A percentile compares a stretch with the other conserved stretches of the same genome.
Evolutionary conservation across 2,888 invertebrate genomes (phyloP).

Genomic region (Leptinotarsa peninsularis): DNA sequence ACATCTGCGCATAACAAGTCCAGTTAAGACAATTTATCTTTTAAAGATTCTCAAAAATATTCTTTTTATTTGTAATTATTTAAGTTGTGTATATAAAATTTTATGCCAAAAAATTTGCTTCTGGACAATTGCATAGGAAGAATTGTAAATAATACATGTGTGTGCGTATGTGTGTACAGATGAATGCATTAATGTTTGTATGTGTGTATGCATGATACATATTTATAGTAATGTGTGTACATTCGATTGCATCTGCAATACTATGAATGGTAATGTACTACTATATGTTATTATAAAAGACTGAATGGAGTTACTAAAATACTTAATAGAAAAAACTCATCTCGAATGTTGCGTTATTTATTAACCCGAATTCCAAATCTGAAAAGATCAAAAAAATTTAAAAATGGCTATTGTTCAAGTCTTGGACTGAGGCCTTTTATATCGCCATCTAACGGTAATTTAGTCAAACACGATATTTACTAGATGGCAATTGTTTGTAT

Average conservation of each 20-base stretch:
- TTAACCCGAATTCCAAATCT: neutral
- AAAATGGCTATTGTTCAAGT: no score
- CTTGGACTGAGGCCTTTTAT: no score
- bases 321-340: constrained; percentile 60
- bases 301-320: constrained; percentile 69
- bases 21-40: constrained; percentile 49
- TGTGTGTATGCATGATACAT: constrained; percentile 64
- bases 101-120: constrained; percentile 58
- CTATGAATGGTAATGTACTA: constrained; percentile 68
- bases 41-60: constrained; percentile 44
- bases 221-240: constrained; percentile 67
- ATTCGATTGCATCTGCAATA: constrained; percentile 67
- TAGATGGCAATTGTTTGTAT: no score
- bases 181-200: constrained; percentile 54
- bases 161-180: constrained; percentile 52
- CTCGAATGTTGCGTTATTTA: constrained; percentile 38
- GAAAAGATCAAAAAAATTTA: no score
- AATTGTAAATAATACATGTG: constrained; percentile 63
- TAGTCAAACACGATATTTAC: no score
- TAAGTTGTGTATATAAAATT: constrained; percentile 54
- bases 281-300: constrained; percentile 68
- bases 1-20: constrained; percentile 60
- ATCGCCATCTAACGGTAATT: no score
- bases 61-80: constrained; percentile 52
- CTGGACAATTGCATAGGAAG: constrained; percentile 62